Conservation (phyloP, 2,888 invertebrate genomes). For the Drosophila meridionalis region DNA sequence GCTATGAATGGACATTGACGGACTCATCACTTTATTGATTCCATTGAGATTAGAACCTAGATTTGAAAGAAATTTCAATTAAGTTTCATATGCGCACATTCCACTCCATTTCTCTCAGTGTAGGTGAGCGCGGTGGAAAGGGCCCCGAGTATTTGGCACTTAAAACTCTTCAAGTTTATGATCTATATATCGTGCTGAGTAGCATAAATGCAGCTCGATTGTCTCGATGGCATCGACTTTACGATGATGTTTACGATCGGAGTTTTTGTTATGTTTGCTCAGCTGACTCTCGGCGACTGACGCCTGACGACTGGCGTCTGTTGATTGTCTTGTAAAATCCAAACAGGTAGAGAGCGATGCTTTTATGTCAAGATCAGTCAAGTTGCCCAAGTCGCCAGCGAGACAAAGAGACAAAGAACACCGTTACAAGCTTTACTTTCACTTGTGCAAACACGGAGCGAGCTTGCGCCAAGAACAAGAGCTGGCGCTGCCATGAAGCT, state of each 20-base stretch:
- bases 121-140: not conserved
- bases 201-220: slow-evolving; percentile 12
- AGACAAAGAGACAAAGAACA: slow-evolving; percentile 25
- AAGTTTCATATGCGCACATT: not conserved
- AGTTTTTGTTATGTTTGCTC: slow-evolving; percentile 32
- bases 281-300: slow-evolving; percentile 34
- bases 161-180: not conserved
- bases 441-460: slow-evolving; percentile 71
- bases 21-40: not conserved
- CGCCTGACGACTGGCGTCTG: not conserved
- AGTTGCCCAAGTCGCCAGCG: slow-evolving; percentile 27
- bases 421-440: slow-evolving; percentile 71
- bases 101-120: not conserved
- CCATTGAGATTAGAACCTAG: not conserved
- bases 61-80: not conserved
- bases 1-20: not conserved
- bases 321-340: slow-evolving; percentile 28
- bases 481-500: slow-evolving; percentile 17
- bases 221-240: slow-evolving; percentile 7
- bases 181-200: slow-evolving; percentile 8
- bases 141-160: not conserved
- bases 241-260: slow-evolving; percentile 28
- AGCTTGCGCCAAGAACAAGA: slow-evolving; percentile 37
- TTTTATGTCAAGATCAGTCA: slow-evolving; percentile 73
- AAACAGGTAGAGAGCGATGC: slow-evolving; percentile 32